Percentiles rank a stretch among this genome's conserved stretches.
Evolutionary conservation across 2,888 invertebrate genomes (phyloP).

Genomic region (Molorchus minor): DNA sequence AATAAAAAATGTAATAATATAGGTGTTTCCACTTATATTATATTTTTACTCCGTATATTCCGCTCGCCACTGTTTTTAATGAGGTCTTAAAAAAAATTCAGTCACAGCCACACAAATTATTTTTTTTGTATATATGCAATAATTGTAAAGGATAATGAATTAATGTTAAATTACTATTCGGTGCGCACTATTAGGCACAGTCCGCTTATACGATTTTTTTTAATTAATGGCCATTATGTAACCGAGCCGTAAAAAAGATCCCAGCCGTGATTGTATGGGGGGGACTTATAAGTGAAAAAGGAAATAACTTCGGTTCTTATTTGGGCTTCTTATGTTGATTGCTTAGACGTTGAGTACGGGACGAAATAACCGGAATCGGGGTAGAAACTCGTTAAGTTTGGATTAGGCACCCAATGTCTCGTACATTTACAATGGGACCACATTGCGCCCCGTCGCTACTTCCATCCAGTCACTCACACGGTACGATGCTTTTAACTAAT

Average conservation of each 20-base stretch:
- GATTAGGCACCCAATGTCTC: constrained; percentile 61
- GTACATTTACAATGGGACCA: constrained; percentile 46
- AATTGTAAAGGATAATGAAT: too few relatives aligned
- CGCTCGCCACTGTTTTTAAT: too few relatives aligned
- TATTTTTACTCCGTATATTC: too few relatives aligned
- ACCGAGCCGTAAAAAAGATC: constrained; percentile 11
- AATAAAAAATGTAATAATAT: too few relatives aligned
- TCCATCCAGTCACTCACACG: constrained; percentile 48
- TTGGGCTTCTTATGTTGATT: constrained; percentile 60
- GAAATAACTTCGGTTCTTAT: constrained; percentile 56
- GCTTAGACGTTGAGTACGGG: constrained; percentile 47
- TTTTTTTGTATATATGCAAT: too few relatives aligned
- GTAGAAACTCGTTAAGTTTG: constrained; percentile 61
- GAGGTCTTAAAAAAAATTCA: too few relatives aligned
- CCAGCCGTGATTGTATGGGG: constrained; percentile 28
- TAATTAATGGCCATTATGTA: constrained; percentile 33
- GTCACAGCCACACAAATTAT: too few relatives aligned
- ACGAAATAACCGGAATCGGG: constrained; percentile 48
- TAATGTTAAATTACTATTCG: too few relatives aligned
- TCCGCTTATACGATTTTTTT: constrained; percentile 17
- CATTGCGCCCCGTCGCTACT: constrained; percentile 35
- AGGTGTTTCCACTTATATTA: too few relatives aligned
- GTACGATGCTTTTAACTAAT: constrained; percentile 55
- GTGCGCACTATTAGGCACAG: too few relatives aligned
- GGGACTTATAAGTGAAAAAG: constrained; percentile 57